Base-by-base conservation (phyloP, 2,113 vertebrate species). In the Embiotoca jacksoni region DNA sequence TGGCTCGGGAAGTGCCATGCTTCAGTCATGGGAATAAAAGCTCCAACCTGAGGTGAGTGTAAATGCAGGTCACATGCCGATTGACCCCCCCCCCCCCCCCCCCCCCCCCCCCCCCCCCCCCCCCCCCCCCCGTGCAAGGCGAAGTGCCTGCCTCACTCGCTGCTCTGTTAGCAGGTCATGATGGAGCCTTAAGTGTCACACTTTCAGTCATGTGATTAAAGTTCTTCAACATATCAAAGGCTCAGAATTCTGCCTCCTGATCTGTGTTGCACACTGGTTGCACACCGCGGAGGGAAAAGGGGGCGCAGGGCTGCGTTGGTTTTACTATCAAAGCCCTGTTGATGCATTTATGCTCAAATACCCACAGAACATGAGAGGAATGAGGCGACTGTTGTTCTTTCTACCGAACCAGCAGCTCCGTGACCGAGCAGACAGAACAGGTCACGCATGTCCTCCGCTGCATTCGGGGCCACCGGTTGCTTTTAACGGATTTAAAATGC, bases 401-500 rank as follows among this genome's bases (percentile, higher is more conserved):
- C 13, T 32, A 82, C 72, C 54, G 87, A 82, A 74, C 72, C 74
- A 81, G 64, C 60, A 15, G 84, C 81, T 77, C 68, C 72, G 73
- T 15, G 66, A 87, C 64, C 72, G 68, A 83, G 65, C 72, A 80
- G 61, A 87, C 65, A 85, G 90, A 92, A 89, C 88, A 84, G 74
- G 83, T 83, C 82, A 65, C 80, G 71, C 74, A 87, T 85, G 75
- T 84, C 73, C 64, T 81, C 84, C 81, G 83, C 78, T 79, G 75
- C 78, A 56, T 81, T 80, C 61, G 63, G 74, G 80, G 64, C 88
- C 86, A 80, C 75, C 55, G 65, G 75, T 89, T 85, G 82, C 85
- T 86, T 90, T 90, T 84, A 90, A 84, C 56, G 50, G 87, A 82
- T 91, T 90, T 88, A 83, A 78, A 91, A 80, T 5, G 32, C 67